Base-by-base conservation (phyloP, 1,140 invertebrate genomes). In the Monochamus saltuarius region DNA sequence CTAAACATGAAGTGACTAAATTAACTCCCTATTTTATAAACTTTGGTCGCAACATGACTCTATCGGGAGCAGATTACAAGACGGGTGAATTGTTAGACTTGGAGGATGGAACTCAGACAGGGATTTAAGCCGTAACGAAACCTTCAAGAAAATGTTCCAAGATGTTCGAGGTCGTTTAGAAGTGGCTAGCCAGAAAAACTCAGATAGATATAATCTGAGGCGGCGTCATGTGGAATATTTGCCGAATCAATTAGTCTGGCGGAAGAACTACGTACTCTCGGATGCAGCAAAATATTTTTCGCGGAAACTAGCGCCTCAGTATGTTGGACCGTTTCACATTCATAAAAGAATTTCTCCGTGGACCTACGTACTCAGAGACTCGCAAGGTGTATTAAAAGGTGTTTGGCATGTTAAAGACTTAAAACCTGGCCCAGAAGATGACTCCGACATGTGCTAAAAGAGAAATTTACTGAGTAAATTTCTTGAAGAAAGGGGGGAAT, bases 11-110 rank as follows among this genome's bases (percentile, higher is more conserved):
- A 56, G 36, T 37, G n/a, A 66, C 61, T 8, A 37, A 62, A 10
- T 70, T 53, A 35, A 69, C 65, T 7, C 75, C 74, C 1, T 69
- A 61, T 45, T 68, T 59, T 35, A 16, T 60, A 1, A 63, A 63
- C 35, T 68, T 68, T 57, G 60, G 67, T 10, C 42, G 66, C 0
- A 42, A 62, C n/a, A 39, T 43, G 2, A 7, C 36, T 36, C 39
- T 59, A 9, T 42, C 14, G 34, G 56, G 60, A 0, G 22, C 40
- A 11, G 46, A 52, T 17, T 58, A 13, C 50, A 35, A 29, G 6
- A 29, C 2, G 22, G 22, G 22, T 29, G 22, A 29, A 29, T 6
- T 29, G 22, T 13, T 14, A 13, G 40, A 42, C 2, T 13, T 42
- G n/a, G 16, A 42, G 40, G 16, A 42, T 13, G 16, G 40, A 42